phyloP scores from a whole-genome alignment of 2,888 invertebrate genomes.

The Agrotis clavis region DNA sequence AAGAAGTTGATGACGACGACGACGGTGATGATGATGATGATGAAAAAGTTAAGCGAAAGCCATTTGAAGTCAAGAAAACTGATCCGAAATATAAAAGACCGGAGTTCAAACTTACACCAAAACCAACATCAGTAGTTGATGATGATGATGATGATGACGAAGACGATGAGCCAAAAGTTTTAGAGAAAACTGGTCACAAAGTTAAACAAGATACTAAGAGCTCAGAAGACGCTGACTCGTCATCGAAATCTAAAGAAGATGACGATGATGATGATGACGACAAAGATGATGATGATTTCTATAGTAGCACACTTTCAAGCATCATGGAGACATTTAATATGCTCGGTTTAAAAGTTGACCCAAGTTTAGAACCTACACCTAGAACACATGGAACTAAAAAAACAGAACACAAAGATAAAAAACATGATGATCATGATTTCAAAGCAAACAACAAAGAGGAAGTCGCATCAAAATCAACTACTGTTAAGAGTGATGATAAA shows the following conservation, averaged over 20 bases:
- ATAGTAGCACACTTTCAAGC: conserved; percentile 56
- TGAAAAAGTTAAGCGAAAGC: conserved; percentile 54
- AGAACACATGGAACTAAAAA: conserved; percentile 46
- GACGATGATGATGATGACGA: conserved; percentile 34
- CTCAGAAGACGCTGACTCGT: conserved; percentile 12
- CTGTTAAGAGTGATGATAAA: conserved; percentile 27
- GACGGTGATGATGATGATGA: conserved; percentile 63
- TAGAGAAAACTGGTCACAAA: conserved; percentile 50
- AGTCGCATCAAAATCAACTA: conserved; percentile 11
- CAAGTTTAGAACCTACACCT: conserved; percentile 54
- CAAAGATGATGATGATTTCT: conserved; percentile 50
- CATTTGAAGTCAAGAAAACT: conserved; percentile 44
- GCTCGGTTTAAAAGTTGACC: conserved; percentile 59
- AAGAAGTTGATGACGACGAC: conserved; percentile 57
- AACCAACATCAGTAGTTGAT: conserved; percentile 36
- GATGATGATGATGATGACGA: conserved; percentile 43
- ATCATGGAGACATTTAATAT: conserved; percentile 64
- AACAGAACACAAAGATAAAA: conserved; percentile 44
- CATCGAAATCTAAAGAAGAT: conserved; percentile 33
- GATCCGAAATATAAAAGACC: conserved; percentile 40
- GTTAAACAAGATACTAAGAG: conserved; percentile 35
- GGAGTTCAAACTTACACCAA: conserved; percentile 34
- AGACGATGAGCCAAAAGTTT: conserved; percentile 37
- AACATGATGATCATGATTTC: conserved; percentile 32
- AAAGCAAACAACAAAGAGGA: conserved; percentile 23